Evolutionary conservation across 1,140 invertebrate species (phyloP).

Genomic region (Platyscapa corneri): DNA sequence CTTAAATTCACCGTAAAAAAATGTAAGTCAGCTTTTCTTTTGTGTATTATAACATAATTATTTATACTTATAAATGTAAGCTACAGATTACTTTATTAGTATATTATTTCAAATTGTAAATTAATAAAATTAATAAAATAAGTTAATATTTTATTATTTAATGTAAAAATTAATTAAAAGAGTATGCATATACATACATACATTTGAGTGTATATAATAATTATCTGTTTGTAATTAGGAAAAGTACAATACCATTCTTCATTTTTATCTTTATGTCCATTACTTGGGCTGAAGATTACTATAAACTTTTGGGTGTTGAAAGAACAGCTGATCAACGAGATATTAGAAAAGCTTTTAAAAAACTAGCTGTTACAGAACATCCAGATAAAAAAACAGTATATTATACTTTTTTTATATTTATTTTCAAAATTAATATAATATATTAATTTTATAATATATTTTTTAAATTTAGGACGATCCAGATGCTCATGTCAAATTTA

Average conservation of each 20-base stretch:
- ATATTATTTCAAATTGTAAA: not conserved
- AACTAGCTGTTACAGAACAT: constrained; percentile 85
- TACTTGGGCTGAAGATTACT: constrained; percentile 72
- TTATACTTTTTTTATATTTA: constrained; percentile 27
- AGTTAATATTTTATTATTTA: not conserved
- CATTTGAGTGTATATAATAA: not conserved
- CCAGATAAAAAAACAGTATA: constrained; percentile 89
- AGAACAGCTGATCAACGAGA: constrained; percentile 83
- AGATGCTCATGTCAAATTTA: constrained; percentile 84
- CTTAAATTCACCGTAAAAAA: not conserved
- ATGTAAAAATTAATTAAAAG: not conserved
- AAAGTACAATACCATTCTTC: not conserved
- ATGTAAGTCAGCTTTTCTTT: constrained; percentile 33
- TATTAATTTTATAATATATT: not conserved
- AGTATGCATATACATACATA: too few relatives aligned
- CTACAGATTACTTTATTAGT: not conserved
- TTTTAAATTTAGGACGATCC: constrained; percentile 78
- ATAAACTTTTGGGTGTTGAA: constrained; percentile 82
- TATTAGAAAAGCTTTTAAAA: constrained; percentile 89
- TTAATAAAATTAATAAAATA: not conserved
- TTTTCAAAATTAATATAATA: not conserved
- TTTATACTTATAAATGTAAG: not conserved
- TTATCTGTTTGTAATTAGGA: constrained; percentile 9
- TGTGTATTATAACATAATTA: not conserved
- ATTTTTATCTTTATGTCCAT: constrained; percentile 55